Evolutionary conservation across 2,888 invertebrate species (phyloP).

Genomic region (Drosophila tripunctata): DNA sequence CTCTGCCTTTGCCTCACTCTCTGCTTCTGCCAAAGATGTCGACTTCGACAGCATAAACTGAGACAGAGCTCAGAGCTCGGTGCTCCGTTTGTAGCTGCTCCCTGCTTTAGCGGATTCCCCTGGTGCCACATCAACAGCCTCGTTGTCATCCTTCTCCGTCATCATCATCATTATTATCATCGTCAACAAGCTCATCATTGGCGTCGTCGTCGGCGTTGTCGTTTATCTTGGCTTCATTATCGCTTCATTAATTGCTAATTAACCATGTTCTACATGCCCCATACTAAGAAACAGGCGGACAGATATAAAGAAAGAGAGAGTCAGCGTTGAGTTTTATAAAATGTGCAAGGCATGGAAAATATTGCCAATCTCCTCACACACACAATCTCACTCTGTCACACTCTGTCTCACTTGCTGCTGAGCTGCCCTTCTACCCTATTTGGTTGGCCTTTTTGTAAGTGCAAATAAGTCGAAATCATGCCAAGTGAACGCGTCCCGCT

Average conservation of each 20-base stretch:
- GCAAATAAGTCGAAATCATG: conserved; percentile 77
- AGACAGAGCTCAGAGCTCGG: background rate
- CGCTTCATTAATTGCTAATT: conserved; percentile 84
- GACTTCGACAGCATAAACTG: conserved; percentile 44
- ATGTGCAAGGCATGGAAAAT: conserved; percentile 75
- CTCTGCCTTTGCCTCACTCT: conserved; percentile 16
- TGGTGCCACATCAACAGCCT: conserved; percentile 35
- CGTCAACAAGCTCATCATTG: conserved; percentile 21
- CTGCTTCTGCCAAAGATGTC: conserved; percentile 38
- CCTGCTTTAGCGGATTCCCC: conserved; percentile 6
- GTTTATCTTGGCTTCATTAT: conserved; percentile 82
- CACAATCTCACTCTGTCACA: background rate
- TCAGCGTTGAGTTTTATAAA: conserved; percentile 50
- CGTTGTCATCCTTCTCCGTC: conserved; percentile 44
- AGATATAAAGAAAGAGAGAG: background rate
- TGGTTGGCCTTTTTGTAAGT: conserved; percentile 73
- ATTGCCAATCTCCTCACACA: conserved; percentile 39
- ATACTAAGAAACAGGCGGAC: conserved; percentile 1
- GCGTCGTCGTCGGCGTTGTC: conserved; percentile 46
- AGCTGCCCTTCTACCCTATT: conserved; percentile 5
- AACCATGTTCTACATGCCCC: conserved; percentile 81
- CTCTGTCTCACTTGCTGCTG: background rate
- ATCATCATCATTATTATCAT: conserved; percentile 17
- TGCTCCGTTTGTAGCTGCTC: background rate
- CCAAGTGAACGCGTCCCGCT: conserved; percentile 70